Percentiles rank a stretch among this genome's conserved stretches.
Conservation (phyloP, 2,113 vertebrate genomes). For the Sitta europaea region DNA sequence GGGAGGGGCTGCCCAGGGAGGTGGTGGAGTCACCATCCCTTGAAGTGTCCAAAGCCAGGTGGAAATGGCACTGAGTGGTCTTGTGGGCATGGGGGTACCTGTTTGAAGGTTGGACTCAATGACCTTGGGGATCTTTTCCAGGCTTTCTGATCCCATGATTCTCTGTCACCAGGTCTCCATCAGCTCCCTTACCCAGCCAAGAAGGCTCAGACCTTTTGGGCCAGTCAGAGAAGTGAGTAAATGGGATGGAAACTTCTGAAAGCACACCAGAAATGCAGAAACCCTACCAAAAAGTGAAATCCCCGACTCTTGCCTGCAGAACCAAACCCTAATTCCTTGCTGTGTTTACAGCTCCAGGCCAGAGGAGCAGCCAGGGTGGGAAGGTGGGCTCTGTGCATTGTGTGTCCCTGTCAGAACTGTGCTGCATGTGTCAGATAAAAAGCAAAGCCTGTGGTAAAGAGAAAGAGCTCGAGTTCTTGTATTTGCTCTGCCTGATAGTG, state of each 20-base stretch:
- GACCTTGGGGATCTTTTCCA: not conserved
- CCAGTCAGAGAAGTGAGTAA: not conserved
- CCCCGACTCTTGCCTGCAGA: not conserved
- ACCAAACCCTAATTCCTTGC: not conserved
- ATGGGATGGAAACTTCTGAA: not conserved
- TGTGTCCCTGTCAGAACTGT: not conserved
- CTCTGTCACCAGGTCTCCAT: not conserved
- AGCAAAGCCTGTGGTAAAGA: not conserved
- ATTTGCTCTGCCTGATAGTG: not conserved
- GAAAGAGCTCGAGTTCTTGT: not conserved
- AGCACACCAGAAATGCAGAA: not conserved
- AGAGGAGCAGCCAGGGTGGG: not conserved
- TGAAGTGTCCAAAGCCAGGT: accelerated
- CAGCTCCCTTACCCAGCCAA: accelerated
- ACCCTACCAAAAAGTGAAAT: not conserved
- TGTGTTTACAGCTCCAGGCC: not conserved
- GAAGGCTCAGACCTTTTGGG: not conserved
- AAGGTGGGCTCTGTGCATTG: not conserved
- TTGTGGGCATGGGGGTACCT: not conserved
- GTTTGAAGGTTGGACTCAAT: not conserved
- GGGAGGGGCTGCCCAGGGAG: not conserved
- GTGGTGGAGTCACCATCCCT: not conserved
- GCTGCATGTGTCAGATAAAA: not conserved
- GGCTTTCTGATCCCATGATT: not conserved
- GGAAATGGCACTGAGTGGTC: not conserved